These are phyloP conservation scores for Drosophila leonis DNA, from an alignment of 2,888 invertebrate genomes.

Conservation along the genomic window DNA sequence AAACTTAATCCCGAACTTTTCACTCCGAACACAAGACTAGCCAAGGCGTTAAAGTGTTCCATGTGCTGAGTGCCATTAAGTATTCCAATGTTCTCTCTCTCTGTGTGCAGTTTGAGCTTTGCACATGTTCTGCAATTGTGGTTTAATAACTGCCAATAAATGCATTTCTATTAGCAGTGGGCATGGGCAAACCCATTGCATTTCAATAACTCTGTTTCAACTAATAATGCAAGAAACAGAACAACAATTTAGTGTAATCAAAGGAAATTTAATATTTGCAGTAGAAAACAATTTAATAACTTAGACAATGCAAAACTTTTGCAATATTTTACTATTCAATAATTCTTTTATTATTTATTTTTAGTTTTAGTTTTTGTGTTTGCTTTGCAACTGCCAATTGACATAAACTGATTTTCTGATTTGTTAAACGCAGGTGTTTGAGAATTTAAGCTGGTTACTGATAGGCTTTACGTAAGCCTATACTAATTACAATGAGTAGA, in stretches of 20 bases:
- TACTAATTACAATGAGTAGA: background rate
- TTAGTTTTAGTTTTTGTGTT: background rate
- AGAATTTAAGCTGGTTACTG: background rate
- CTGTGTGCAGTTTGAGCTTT: constrained; percentile 11
- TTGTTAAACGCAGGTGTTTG: background rate
- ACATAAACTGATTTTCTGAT: background rate
- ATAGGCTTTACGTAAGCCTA: background rate
- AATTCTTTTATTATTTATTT: background rate
- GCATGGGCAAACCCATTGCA: constrained; percentile 2
- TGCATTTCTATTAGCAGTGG: constrained; percentile 9
- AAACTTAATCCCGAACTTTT: constrained; percentile 51
- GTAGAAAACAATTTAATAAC: background rate
- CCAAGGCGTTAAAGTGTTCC: constrained; percentile 33
- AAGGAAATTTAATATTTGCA: background rate
- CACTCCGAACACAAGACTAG: constrained; percentile 19
- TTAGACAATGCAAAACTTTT: background rate
- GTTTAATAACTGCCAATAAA: constrained; percentile 11
- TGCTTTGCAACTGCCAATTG: background rate
- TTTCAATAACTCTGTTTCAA: constrained; percentile 6
- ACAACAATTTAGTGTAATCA: background rate
- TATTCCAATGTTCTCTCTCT: background rate
- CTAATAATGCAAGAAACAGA: background rate
- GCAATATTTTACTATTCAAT: background rate
- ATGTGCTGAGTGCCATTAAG: constrained; percentile 7
- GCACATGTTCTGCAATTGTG: constrained; percentile 28